A percentile compares a stretch with the other conserved stretches of the same genome.
These are phyloP conservation scores for Drosophila chauvacae DNA, from an alignment of 1,140 invertebrate genomes.

Conservation along the genomic window DNA sequence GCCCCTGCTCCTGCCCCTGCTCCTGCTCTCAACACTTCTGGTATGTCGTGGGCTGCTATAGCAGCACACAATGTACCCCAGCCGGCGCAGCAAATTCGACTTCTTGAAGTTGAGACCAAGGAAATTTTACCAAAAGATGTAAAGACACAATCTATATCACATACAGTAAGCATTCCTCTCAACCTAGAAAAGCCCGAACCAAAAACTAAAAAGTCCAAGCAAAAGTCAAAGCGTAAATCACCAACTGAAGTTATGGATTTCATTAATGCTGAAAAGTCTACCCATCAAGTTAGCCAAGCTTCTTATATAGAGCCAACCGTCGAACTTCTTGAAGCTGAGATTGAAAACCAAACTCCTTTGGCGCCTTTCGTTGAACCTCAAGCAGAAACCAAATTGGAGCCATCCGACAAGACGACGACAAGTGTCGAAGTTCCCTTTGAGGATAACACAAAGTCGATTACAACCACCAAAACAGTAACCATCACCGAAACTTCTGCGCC, in stretches of 20 bases:
- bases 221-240: conserved; percentile 68
- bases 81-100: conserved; percentile 70
- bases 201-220: conserved; percentile 69
- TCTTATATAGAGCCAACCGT: conserved; percentile 1
- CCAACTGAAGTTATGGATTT: conserved; percentile 53
- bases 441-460: too few relatives aligned
- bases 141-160: conserved; percentile 19
- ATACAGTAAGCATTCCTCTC: conserved; percentile 55
- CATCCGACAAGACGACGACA: not conserved
- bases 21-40: conserved; percentile 37
- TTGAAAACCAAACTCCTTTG: conserved; percentile 9
- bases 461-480: too few relatives aligned
- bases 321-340: not conserved
- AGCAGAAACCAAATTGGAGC: too few relatives aligned
- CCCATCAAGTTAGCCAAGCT: conserved; percentile 13
- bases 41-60: conserved; percentile 79
- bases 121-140: conserved; percentile 7
- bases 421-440: too few relatives aligned
- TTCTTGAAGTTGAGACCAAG: conserved; percentile 45
- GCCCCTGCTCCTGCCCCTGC: conserved; percentile 5
- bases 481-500: too few relatives aligned
- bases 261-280: conserved; percentile 60
- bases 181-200: conserved; percentile 52
- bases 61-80: conserved; percentile 81
- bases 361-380: conserved; percentile 1